Evolutionary conservation across 1,140 invertebrate genomes (phyloP).

Genomic region (honey bee (Apis mellifera)): Amel_HAv3.1 CM009932.2:12316501-12317000

Average conservation of each 20-base stretch:
- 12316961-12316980: too few relatives aligned
- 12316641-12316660: not conserved
- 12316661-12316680: not conserved
- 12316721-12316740: conserved; percentile 9
- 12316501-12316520: not conserved
- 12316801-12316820: too few relatives aligned
- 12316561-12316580: conserved; percentile 14
- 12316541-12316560: conserved; percentile 23
- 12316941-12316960: too few relatives aligned
- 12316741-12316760: conserved; percentile 4
- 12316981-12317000: too few relatives aligned
- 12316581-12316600: not conserved
- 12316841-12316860: too few relatives aligned
- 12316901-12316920: too few relatives aligned
- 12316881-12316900: too few relatives aligned
- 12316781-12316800: too few relatives aligned
- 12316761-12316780: not conserved
- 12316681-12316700: too few relatives aligned
- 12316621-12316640: not conserved
- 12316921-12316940: too few relatives aligned
- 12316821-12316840: too few relatives aligned
- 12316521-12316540: not conserved
- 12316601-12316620: not conserved
- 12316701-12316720: conserved; percentile 6
- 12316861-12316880: too few relatives aligned